Conservation (phyloP, 2,888 invertebrate species). For the Tethea ocularis region DNA sequence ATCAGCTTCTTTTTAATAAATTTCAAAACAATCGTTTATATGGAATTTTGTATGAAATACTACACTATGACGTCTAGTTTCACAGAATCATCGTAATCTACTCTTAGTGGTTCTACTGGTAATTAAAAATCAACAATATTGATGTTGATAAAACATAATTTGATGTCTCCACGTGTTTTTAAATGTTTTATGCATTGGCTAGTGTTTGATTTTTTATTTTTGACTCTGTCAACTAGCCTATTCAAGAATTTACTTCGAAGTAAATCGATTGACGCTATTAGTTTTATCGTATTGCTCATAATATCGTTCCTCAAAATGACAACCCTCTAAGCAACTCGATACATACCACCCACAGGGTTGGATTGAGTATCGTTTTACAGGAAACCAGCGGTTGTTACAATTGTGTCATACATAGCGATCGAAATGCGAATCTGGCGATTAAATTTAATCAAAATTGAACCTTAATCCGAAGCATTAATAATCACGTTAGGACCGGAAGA, state of each 20-base stretch:
- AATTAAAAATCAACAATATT: too few species aligned
- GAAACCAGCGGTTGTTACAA: constrained; percentile 72
- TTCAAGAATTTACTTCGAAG: neutral
- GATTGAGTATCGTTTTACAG: constrained; percentile 71
- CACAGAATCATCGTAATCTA: too few species aligned
- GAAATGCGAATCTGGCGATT: constrained; percentile 44
- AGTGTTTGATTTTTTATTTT: too few species aligned
- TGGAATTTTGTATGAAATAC: too few species aligned
- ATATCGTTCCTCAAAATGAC: constrained; percentile 30
- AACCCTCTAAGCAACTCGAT: constrained; percentile 60
- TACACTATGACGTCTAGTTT: too few species aligned
- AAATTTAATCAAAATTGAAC: constrained; percentile 28
- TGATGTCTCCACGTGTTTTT: too few species aligned
- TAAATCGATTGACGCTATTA: constrained; percentile 12
- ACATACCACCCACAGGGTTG: constrained; percentile 64
- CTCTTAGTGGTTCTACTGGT: too few species aligned
- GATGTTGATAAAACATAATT: too few species aligned
- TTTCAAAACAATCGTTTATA: too few species aligned
- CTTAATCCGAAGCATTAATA: constrained; percentile 24
- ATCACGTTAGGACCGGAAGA: constrained; percentile 30
- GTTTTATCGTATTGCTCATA: constrained; percentile 17
- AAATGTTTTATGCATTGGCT: too few species aligned
- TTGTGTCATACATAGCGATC: constrained; percentile 55
- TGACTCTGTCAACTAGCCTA: too few species aligned
- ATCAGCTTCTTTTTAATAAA: too few species aligned